A percentile compares a stretch with the other conserved stretches of the same genome.
Conservation (phyloP, 92 coral and sea anemone genomes). For the Umimayanthus chanpuru region DNA sequence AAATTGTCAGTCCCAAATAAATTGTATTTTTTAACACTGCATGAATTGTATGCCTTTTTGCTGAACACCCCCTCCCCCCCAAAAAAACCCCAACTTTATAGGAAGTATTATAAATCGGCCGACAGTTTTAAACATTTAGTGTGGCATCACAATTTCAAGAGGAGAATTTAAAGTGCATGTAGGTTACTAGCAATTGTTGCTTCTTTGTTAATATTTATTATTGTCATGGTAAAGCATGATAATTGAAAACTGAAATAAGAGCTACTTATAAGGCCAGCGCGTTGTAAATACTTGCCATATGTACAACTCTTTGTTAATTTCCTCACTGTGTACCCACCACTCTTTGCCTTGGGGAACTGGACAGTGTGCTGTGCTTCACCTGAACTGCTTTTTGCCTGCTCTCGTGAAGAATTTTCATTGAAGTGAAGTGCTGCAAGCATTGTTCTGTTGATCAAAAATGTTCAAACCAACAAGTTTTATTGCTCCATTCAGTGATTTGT, state of each 20-base stretch:
- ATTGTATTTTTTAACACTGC: too few species aligned
- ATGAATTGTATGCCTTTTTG: too few species aligned
- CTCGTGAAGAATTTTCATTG: constrained; percentile 45
- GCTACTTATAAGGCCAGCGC: neutral
- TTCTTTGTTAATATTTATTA: too few species aligned
- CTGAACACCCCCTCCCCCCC: too few species aligned
- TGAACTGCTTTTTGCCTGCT: constrained; percentile 28
- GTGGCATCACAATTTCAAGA: too few species aligned
- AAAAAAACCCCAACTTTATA: too few species aligned
- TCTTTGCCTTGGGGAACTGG: constrained; percentile 39
- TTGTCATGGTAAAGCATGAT: neutral
- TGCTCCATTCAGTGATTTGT: too few species aligned
- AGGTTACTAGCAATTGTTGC: too few species aligned
- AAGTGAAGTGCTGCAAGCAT: constrained; percentile 49
- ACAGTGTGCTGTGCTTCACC: constrained; percentile 37
- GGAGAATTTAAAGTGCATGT: too few species aligned
- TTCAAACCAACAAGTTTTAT: neutral
- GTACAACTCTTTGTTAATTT: constrained; percentile 15
- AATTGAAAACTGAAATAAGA: neutral
- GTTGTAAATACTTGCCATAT: constrained; percentile 2
- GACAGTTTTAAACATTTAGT: too few species aligned
- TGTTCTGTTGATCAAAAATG: neutral
- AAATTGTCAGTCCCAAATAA: too few species aligned
- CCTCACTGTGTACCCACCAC: constrained; percentile 25
- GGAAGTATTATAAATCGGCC: too few species aligned